Percentiles rank a stretch among this genome's conserved stretches.
phyloP scores from a whole-genome alignment of 2,797 vertebrate genomes.

The Tamandua tetradactyla region DNA sequence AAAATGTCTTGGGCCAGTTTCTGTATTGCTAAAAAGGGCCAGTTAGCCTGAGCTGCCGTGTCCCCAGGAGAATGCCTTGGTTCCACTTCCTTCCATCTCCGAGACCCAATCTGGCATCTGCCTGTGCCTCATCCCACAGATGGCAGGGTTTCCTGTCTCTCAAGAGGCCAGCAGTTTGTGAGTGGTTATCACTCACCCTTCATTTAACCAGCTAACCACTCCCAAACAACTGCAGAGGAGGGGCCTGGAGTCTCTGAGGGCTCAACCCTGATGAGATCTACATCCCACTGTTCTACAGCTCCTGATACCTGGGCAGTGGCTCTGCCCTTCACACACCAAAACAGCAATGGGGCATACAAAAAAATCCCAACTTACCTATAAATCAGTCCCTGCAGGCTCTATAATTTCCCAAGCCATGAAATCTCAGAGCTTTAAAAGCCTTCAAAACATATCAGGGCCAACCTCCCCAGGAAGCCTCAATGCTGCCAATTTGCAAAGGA shows the following conservation, averaged over 20 bases:
- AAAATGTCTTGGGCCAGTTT: neutral
- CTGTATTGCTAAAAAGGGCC: neutral
- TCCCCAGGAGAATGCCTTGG: no score
- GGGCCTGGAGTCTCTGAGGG: neutral
- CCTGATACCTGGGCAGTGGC: neutral
- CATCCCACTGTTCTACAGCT: no score
- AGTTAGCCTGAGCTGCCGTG: neutral
- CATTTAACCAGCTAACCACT: neutral
- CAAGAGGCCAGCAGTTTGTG: neutral
- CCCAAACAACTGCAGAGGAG: neutral
- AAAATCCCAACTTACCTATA: neutral
- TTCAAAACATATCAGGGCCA: conserved; percentile 27
- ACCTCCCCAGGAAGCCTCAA: neutral
- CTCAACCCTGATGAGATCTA: neutral
- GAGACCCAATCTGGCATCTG: neutral
- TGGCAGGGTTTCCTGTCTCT: neutral
- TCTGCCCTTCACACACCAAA: neutral
- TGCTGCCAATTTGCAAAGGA: neutral
- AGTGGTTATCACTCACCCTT: neutral
- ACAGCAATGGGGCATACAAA: neutral
- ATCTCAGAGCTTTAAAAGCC: neutral
- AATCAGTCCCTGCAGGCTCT: neutral
- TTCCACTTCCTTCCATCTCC: no score
- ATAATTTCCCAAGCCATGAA: neutral
- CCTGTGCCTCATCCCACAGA: neutral